Percentiles rank a stretch among this genome's conserved stretches.
These are phyloP conservation scores for Rhaphigaster nebulosa DNA, from an alignment of 2,888 invertebrate genomes.

Conservation along the genomic window DNA sequence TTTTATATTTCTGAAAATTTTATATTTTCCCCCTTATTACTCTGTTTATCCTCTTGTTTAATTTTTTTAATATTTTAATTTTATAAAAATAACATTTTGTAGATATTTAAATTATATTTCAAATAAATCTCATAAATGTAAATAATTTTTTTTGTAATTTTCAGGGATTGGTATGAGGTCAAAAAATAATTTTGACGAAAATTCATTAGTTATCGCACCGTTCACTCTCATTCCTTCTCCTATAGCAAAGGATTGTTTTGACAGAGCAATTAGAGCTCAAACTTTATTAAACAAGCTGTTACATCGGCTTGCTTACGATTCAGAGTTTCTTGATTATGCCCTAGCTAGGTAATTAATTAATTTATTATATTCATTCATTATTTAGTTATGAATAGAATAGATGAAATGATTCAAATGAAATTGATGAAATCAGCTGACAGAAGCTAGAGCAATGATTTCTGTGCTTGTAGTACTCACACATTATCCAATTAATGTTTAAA, in stretches of 20 bases:
- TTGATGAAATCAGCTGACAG: too few relatives aligned
- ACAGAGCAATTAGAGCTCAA: slow-evolving; percentile 82
- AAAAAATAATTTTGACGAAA: slow-evolving; percentile 77
- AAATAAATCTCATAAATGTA: neutral
- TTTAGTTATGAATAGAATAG: neutral
- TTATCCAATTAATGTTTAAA: too few relatives aligned
- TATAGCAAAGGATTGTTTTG: slow-evolving; percentile 82
- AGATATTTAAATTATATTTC: neutral
- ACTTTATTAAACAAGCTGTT: slow-evolving; percentile 83
- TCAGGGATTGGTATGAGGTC: slow-evolving; percentile 81
- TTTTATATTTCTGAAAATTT: too few relatives aligned
- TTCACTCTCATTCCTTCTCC: slow-evolving; percentile 84
- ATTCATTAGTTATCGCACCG: slow-evolving; percentile 82
- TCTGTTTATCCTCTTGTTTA: too few relatives aligned
- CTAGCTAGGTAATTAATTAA: slow-evolving; percentile 73
- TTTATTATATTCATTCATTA: neutral
- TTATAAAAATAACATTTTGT: neutral
- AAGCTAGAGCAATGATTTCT: too few relatives aligned
- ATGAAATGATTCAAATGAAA: too few relatives aligned
- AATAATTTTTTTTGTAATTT: slow-evolving; percentile 59
- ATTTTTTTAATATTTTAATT: too few relatives aligned
- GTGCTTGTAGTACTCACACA: too few relatives aligned
- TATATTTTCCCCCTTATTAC: too few relatives aligned
- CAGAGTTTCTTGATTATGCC: slow-evolving; percentile 80
- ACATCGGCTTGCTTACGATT: slow-evolving; percentile 88